phyloP scores from a whole-genome alignment of 23 tunicate genomes.

The Trididemnum clinides region DNA sequence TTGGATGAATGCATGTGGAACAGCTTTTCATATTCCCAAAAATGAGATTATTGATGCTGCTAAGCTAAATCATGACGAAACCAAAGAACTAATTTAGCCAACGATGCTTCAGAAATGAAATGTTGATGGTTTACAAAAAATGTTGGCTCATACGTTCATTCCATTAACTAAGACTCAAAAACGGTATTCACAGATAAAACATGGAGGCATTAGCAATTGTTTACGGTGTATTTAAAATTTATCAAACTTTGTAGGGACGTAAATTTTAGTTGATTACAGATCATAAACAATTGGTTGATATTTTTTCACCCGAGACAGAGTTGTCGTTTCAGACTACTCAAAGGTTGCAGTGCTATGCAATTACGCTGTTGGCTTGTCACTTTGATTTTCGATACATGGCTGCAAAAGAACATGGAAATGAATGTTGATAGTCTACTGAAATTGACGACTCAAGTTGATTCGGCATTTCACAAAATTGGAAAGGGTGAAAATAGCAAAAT shows the following conservation, averaged over 20 bases:
- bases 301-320: neutral
- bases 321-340: neutral
- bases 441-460: neutral
- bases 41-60: neutral
- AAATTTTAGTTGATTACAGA: neutral
- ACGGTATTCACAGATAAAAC: neutral
- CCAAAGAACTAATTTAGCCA: neutral
- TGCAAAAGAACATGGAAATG: neutral
- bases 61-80: neutral
- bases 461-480: neutral
- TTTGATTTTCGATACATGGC: neutral
- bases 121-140: neutral
- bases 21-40: neutral
- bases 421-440: neutral
- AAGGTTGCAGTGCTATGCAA: neutral
- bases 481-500: neutral
- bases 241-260: neutral
- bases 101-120: neutral
- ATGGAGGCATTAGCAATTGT: neutral
- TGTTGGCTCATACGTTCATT: neutral
- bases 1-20: neutral
- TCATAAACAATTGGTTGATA: neutral
- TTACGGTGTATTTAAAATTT: neutral
- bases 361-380: constrained; percentile 11
- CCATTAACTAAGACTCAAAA: neutral